Evolutionary conservation across 2,113 vertebrate species (phyloP).

Genomic region (Lethenteron camtschaticum): DNA sequence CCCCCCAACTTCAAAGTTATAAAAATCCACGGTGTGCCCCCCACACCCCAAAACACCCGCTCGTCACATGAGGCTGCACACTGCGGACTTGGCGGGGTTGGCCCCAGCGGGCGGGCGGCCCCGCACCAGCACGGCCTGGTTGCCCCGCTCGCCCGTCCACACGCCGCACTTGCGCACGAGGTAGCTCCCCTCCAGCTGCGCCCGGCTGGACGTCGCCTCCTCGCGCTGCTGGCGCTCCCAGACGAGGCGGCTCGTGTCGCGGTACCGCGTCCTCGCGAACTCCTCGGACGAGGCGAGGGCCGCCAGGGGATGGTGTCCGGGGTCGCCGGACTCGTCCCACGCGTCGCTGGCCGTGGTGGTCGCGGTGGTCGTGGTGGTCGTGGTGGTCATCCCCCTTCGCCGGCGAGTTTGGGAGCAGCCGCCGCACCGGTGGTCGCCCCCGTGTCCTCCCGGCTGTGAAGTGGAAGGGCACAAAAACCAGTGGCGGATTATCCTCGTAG

Average conservation of each 20-base stretch:
- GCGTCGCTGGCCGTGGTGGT: too few relatives aligned
- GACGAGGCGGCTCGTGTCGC: conserved; percentile 56
- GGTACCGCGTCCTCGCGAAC: conserved; percentile 37
- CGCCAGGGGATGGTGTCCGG: conserved; percentile 40
- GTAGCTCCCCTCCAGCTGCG: conserved; percentile 31
- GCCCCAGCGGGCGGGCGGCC: conserved; percentile 9
- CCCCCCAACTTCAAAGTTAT: too few relatives aligned
- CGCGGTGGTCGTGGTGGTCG: background rate
- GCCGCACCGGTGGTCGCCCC: too few relatives aligned
- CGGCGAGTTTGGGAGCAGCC: too few relatives aligned
- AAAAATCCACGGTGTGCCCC: too few relatives aligned
- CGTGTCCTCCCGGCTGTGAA: too few relatives aligned
- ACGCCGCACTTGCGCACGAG: conserved; percentile 54
- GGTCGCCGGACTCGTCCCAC: background rate
- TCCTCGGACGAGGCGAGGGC: conserved; percentile 53
- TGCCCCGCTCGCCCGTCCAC: conserved; percentile 71
- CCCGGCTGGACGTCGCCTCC: conserved; percentile 5
- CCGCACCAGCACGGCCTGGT: conserved; percentile 56
- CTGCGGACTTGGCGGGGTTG: too few relatives aligned
- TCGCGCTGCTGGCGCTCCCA: conserved; percentile 65
- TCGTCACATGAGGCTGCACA: too few relatives aligned
- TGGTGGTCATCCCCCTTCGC: too few relatives aligned
- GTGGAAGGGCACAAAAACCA: too few relatives aligned
- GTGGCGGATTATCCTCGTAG: too few relatives aligned
- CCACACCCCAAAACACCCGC: too few relatives aligned